Percentiles rank a stretch among this genome's conserved stretches.
Evolutionary conservation across 2,888 invertebrate species (phyloP).

Genomic region (Suillia variegata): DNA sequence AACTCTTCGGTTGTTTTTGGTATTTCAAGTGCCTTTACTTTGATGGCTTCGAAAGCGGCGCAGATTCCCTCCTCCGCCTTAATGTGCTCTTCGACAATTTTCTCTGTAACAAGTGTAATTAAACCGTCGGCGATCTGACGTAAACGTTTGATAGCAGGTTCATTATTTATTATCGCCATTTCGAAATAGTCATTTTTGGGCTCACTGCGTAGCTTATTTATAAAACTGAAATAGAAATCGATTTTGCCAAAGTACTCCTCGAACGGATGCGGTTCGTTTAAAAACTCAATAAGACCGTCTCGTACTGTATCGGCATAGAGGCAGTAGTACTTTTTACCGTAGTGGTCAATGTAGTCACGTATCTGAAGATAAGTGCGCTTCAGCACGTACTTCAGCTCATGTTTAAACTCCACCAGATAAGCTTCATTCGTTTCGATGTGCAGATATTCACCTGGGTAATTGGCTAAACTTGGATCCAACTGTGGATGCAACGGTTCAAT

Average conservation of each 20-base stretch:
- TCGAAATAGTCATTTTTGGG: slow-evolving; percentile 73
- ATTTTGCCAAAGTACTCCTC: slow-evolving; percentile 69
- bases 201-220: slow-evolving; percentile 67
- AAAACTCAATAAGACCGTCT: slow-evolving; percentile 62
- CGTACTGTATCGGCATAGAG: slow-evolving; percentile 64
- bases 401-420: slow-evolving; percentile 64
- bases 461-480: slow-evolving; percentile 49
- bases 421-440: slow-evolving; percentile 67
- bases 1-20: slow-evolving; percentile 82
- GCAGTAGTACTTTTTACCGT: slow-evolving; percentile 66
- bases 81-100: slow-evolving; percentile 70
- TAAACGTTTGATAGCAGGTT: slow-evolving; percentile 68
- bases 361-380: slow-evolving; percentile 66
- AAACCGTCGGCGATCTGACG: slow-evolving; percentile 66
- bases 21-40: slow-evolving; percentile 70
- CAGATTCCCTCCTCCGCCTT: slow-evolving; percentile 73
- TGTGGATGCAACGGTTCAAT: slow-evolving; percentile 65
- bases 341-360: slow-evolving; percentile 63
- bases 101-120: slow-evolving; percentile 68
- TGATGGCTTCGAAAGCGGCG: slow-evolving; percentile 73
- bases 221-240: slow-evolving; percentile 66
- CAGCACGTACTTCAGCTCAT: slow-evolving; percentile 64
- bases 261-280: slow-evolving; percentile 65
- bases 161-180: slow-evolving; percentile 69
- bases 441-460: slow-evolving; percentile 62